Base-by-base conservation (phyloP, 2,113 vertebrate genomes). In the Eulemur macaco region DNA sequence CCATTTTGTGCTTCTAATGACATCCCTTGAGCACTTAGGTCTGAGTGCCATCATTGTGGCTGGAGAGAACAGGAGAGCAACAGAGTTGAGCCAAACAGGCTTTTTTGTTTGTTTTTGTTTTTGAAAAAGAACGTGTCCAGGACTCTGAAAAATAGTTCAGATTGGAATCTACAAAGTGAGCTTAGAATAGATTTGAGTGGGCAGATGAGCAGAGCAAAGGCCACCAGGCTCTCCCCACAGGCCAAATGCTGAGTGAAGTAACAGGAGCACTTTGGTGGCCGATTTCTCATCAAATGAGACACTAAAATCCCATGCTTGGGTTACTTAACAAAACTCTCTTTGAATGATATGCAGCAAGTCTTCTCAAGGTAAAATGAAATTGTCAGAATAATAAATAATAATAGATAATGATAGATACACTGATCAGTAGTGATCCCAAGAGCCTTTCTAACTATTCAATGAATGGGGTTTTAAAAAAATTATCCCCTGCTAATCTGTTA, bases 351-450 rank as follows among this genome's bases (percentile, higher is more conserved):
- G 69, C 25, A 86, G 34, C 34, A 96, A 95, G 13, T 50, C 42
- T 95, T 96, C 78, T 93, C 91, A 97, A 91, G 60, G 63, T 82
- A 92, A 97, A 97, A 94, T 2, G 47, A 95, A 78, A 3, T 86
- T 94, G 15, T n/a, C 56, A 96, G 73, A 97, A 96, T 93, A 94
- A 96, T 96, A 54, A 54, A 54, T 18, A 54, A 54, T 18, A 54
- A 54, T 54, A 54, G 52, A 54, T 54, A 54, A 54, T 54, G 52
- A 98, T 86, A 97, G 85, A 96, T 76, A 94, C 85, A 73, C 20
- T 78, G 60, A 95, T 96, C 54, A 96, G 69, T 50, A 92, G 14
- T 83, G 86, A 2, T 86, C 71, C 89, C 86, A 97, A 97, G 23
- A 73, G 83, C 95, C 17, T 76, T 86, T 89, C 78, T 27, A 58